These are phyloP conservation scores for Ciconia stormi DNA, from an alignment of 2,113 vertebrate genomes.

Conservation along the genomic window DNA sequence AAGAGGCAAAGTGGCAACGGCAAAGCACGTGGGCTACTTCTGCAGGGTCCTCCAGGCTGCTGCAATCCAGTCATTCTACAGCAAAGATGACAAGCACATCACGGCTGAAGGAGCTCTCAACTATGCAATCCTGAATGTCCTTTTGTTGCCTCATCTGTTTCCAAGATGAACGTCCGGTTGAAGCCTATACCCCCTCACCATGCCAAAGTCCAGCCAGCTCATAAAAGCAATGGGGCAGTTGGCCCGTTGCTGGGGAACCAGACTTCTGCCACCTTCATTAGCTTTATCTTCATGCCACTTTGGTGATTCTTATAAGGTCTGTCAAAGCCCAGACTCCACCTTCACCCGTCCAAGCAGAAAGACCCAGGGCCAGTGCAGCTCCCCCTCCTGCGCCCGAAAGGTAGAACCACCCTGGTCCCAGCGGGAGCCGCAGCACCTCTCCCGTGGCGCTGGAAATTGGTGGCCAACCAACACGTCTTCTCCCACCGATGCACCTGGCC, in stretches of 20 bases:
- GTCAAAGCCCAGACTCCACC: not conserved
- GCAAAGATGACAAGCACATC: not conserved
- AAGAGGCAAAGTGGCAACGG: not conserved
- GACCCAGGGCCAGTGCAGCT: accelerated
- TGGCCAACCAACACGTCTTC: accelerated
- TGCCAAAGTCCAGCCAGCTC: not conserved
- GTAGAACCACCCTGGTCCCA: not conserved
- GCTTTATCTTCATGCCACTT: not conserved
- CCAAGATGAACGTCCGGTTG: not conserved
- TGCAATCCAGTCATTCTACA: not conserved
- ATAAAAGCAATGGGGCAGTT: not conserved
- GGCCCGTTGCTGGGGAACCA: not conserved
- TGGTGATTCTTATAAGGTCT: not conserved
- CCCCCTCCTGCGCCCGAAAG: not conserved
- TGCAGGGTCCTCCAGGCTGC: not conserved
- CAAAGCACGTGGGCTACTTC: not conserved
- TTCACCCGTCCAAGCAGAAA: not conserved
- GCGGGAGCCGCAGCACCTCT: not conserved
- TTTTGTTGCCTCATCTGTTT: not conserved
- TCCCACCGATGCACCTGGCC: not conserved
- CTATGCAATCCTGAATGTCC: not conserved
- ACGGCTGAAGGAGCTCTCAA: not conserved
- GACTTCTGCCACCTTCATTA: not conserved
- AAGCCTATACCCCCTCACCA: not conserved
- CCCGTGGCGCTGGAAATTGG: accelerated